phyloP scores from a whole-genome alignment of 1,140 invertebrate genomes.

The Drosophila lacteicornis region DNA sequence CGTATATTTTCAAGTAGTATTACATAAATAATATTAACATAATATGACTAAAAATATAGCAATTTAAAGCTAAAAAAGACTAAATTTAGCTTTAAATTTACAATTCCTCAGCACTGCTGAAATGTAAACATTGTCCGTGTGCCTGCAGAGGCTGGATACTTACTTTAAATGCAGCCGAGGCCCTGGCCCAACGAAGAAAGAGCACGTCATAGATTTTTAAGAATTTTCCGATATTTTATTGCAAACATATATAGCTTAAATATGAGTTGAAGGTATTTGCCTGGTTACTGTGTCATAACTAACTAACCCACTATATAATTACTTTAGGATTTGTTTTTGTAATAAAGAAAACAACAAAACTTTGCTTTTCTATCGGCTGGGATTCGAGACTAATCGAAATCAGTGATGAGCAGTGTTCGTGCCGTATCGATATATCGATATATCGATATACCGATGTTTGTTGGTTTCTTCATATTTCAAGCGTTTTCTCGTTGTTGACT shows the following conservation, averaged over 20 bases:
- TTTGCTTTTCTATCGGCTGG: constrained; percentile 19
- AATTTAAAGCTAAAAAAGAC: too few species aligned
- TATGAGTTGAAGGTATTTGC: constrained; percentile 79
- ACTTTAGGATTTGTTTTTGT: constrained; percentile 64
- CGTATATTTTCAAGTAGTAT: too few species aligned
- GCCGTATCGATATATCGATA: constrained; percentile 11
- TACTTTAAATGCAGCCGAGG: not conserved
- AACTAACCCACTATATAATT: constrained; percentile 71
- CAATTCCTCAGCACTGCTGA: too few species aligned
- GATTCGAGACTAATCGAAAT: constrained; percentile 37
- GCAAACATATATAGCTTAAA: constrained; percentile 80
- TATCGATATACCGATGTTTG: constrained; percentile 7
- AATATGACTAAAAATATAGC: too few species aligned
- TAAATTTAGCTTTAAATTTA: too few species aligned
- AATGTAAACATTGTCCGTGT: too few species aligned
- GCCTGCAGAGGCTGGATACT: not conserved
- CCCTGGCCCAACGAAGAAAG: not conserved
- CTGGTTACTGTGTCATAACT: constrained; percentile 74
- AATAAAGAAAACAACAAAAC: constrained; percentile 53
- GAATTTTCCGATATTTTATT: constrained; percentile 79
- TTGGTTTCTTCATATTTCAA: constrained; percentile 55
- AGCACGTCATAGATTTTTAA: not conserved
- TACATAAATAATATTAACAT: too few species aligned
- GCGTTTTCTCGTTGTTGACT: constrained; percentile 68
- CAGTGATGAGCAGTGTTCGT: constrained; percentile 30